phyloP scores from a whole-genome alignment of 1,140 invertebrate species.

The Ephestia elutella region DNA sequence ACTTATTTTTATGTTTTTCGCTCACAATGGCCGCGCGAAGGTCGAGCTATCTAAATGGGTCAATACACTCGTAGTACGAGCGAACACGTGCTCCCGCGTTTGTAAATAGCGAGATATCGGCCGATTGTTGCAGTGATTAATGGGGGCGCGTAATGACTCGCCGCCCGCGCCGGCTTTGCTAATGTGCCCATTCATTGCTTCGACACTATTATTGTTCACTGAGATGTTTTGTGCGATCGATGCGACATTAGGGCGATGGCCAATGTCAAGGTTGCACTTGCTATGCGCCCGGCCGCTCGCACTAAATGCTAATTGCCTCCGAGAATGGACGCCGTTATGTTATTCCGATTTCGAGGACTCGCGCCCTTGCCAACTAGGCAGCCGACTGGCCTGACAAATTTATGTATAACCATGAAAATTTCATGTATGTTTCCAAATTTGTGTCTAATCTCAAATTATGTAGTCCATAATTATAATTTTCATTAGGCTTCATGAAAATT shows the following conservation, averaged over 20 bases:
- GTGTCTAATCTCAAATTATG: too few relatives aligned
- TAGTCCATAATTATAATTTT: too few relatives aligned
- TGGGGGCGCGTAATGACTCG: conserved; percentile 69
- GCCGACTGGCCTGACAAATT: not conserved
- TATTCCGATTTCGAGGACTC: conserved; percentile 21
- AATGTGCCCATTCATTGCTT: conserved; percentile 68
- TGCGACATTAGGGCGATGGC: conserved; percentile 53
- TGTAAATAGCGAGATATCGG: conserved; percentile 74
- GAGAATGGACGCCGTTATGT: conserved; percentile 31
- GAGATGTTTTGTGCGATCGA: conserved; percentile 67
- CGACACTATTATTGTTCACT: conserved; percentile 67
- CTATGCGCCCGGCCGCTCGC: conserved; percentile 37
- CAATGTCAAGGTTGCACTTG: conserved; percentile 72
- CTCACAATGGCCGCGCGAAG: conserved; percentile 72
- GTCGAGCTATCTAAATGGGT: conserved; percentile 74
- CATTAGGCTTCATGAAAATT: too few relatives aligned
- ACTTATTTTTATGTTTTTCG: conserved; percentile 75
- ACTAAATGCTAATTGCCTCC: conserved; percentile 41
- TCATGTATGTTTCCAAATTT: not conserved
- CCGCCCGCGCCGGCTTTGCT: conserved; percentile 51
- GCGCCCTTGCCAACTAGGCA: conserved; percentile 1
- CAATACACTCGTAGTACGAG: conserved; percentile 72
- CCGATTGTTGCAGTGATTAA: conserved; percentile 74
- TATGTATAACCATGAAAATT: not conserved
- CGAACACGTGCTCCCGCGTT: conserved; percentile 71